Conservation (phyloP, 2,113 vertebrate species). For the Cephalopholis sonnerati region DNA sequence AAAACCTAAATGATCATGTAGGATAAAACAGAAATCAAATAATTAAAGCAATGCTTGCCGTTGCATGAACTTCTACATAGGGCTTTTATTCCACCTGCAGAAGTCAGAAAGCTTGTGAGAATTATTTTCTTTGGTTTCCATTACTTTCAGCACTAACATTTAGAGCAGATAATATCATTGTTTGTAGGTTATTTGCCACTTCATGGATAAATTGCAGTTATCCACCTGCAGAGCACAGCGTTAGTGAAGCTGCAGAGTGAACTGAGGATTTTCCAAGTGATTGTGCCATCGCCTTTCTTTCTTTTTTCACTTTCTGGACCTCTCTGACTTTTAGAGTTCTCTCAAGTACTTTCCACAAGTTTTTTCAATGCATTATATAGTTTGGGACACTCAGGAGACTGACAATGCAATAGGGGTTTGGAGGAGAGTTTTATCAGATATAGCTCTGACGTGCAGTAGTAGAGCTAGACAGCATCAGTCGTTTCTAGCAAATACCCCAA, state of each 20-base stretch:
- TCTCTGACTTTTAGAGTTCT: neutral
- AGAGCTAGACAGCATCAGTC: no score
- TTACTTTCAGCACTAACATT: neutral
- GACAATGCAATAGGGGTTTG: neutral
- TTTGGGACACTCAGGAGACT: neutral
- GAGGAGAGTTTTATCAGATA: neutral
- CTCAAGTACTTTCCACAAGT: neutral
- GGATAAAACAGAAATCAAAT: neutral
- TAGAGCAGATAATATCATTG: neutral
- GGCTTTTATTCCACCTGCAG: neutral
- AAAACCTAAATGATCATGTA: conserved; percentile 3
- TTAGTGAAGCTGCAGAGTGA: neutral
- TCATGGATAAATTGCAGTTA: neutral
- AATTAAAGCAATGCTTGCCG: neutral
- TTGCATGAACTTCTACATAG: neutral
- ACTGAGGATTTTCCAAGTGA: neutral
- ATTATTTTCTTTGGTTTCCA: neutral
- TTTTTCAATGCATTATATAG: neutral
- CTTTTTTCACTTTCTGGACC: neutral
- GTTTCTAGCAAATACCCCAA: neutral
- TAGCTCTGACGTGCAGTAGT: neutral
- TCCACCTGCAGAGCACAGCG: conserved; percentile 7
- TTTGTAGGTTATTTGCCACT: neutral
- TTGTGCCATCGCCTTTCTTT: neutral
- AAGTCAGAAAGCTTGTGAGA: neutral